Conservation (phyloP, 2,113 vertebrate genomes). For the Delphinapterus leucas region DNA sequence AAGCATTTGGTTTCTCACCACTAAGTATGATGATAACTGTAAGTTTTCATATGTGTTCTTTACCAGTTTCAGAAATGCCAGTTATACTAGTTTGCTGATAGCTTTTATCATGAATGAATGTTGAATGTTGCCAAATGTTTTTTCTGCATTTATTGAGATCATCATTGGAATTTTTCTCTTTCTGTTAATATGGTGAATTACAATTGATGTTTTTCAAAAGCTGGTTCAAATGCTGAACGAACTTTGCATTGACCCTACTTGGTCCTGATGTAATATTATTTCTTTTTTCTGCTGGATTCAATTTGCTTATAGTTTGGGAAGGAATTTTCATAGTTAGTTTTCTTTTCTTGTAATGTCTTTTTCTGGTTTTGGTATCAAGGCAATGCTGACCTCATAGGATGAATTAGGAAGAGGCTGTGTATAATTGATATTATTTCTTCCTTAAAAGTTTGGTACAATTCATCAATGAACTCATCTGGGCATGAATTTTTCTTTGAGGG, state of each 20-base stretch:
- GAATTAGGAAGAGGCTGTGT: background rate
- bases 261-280: background rate
- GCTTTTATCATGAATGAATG: background rate
- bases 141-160: background rate
- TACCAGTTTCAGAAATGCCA: background rate
- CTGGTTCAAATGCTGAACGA: background rate
- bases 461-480: background rate
- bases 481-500: background rate
- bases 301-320: background rate
- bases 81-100: background rate
- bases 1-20: background rate
- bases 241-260: background rate
- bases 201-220: background rate
- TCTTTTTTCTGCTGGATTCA: background rate
- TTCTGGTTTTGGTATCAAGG: background rate
- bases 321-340: background rate
- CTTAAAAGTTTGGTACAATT: background rate
- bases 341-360: background rate
- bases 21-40: background rate
- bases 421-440: background rate
- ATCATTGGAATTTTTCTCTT: background rate
- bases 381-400: background rate
- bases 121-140: background rate
- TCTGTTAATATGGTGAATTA: background rate
- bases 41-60: background rate